Conservation (phyloP, 2,113 vertebrate species). For the Hypomesus transpacificus region DNA sequence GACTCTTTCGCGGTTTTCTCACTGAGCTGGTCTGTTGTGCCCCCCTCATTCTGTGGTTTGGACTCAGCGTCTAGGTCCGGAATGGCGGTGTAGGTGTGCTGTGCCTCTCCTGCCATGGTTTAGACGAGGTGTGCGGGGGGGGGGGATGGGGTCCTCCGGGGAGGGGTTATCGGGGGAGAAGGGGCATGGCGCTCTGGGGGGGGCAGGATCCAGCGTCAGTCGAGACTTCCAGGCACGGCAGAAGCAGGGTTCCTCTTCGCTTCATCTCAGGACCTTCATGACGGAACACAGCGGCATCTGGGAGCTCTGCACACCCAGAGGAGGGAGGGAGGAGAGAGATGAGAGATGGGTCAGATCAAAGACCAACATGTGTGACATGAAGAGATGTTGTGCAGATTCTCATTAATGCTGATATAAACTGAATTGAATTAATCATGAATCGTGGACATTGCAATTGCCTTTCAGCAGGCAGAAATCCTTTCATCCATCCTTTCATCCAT, state of each 20-base stretch:
- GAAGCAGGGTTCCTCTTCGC: slow-evolving; percentile 54
- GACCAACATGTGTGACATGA: slow-evolving; percentile 5
- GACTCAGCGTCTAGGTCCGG: slow-evolving; percentile 69
- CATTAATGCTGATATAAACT: neutral
- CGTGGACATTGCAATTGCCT: too few species aligned
- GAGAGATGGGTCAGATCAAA: slow-evolving; percentile 21
- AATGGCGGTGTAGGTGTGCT: slow-evolving; percentile 73
- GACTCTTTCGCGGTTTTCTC: slow-evolving; percentile 65
- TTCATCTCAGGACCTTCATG: slow-evolving; percentile 68
- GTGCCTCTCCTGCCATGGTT: slow-evolving; percentile 89
- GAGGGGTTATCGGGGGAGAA: slow-evolving; percentile 66
- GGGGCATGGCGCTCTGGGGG: slow-evolving; percentile 66
- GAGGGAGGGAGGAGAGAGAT: slow-evolving; percentile 14
- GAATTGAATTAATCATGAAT: neutral
- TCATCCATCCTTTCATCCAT: neutral
- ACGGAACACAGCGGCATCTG: slow-evolving; percentile 52
- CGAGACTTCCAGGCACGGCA: slow-evolving; percentile 62
- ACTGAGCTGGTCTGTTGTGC: slow-evolving; percentile 70
- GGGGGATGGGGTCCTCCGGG: slow-evolving; percentile 66
- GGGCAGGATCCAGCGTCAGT: slow-evolving; percentile 47
- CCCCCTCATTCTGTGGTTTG: slow-evolving; percentile 75
- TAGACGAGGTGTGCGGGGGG: slow-evolving; percentile 62
- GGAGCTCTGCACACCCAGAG: slow-evolving; percentile 54
- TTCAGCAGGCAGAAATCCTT: too few species aligned
- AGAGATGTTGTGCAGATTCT: neutral